Conservation (phyloP, 2,113 vertebrate species). For the Hydrolagus affinis region DNA sequence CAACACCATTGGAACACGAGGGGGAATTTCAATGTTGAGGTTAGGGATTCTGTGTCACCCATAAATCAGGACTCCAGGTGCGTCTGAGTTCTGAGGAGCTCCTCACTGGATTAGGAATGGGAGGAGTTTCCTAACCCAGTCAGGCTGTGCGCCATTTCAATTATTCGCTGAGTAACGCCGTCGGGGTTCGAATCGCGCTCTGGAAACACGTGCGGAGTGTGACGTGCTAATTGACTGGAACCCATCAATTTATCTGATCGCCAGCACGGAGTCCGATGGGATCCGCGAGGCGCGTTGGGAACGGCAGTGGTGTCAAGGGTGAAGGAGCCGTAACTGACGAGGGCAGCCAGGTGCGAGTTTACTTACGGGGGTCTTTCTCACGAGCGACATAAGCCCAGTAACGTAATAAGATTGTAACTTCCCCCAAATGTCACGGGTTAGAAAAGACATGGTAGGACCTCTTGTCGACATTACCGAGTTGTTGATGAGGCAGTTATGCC, state of each 20-base stretch:
- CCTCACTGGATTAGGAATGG: background rate
- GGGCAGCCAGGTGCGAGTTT: background rate
- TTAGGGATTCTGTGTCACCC: background rate
- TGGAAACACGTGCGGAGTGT: background rate
- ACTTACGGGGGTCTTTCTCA: background rate
- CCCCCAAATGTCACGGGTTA: too few relatives aligned
- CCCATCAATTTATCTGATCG: slow-evolving; percentile 8
- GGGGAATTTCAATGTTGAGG: background rate
- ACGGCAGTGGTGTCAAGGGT: background rate
- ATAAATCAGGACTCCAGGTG: background rate
- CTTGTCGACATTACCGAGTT: too few relatives aligned
- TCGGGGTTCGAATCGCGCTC: background rate
- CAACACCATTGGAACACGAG: background rate
- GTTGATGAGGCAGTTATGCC: too few relatives aligned
- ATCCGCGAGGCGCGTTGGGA: background rate
- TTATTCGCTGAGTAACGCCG: background rate
- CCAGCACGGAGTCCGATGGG: background rate
- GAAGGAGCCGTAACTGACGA: background rate
- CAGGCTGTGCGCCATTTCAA: background rate
- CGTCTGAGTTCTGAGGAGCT: background rate
- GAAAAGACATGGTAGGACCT: too few relatives aligned
- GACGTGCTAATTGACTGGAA: background rate
- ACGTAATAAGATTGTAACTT: too few relatives aligned
- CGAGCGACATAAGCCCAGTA: background rate
- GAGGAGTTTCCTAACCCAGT: background rate